A percentile compares a stretch with the other conserved stretches of the same genome.
phyloP scores from a whole-genome alignment of 37 sponge, comb jelly and placozoan species.

The Dysidea cf. avara region DNA sequence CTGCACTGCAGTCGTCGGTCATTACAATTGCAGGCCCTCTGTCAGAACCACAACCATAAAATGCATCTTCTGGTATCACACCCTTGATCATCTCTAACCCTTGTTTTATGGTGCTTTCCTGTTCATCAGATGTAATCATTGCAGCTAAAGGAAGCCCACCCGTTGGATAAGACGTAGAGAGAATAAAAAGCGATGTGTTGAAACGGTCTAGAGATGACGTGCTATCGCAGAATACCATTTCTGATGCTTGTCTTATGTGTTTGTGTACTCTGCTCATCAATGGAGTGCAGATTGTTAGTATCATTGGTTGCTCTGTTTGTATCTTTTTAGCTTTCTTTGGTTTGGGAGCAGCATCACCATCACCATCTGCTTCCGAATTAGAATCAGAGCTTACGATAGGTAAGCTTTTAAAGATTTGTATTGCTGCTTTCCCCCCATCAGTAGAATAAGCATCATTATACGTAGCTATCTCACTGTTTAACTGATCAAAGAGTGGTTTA shows the following conservation, averaged over 20 bases:
- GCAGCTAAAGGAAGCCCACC: slow-evolving; percentile 13
- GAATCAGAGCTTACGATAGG: too few species aligned
- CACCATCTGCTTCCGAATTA: too few species aligned
- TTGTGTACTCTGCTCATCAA: slow-evolving; percentile 13
- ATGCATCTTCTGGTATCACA: slow-evolving; percentile 11
- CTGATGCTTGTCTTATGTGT: slow-evolving; percentile 10
- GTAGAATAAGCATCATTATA: slow-evolving; percentile 12
- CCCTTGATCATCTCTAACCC: slow-evolving; percentile 8
- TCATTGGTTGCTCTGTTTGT: slow-evolving; percentile 1
- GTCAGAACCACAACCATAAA: slow-evolving; percentile 1
- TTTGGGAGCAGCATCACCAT: slow-evolving; percentile 3
- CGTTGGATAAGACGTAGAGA: slow-evolving; percentile 7
- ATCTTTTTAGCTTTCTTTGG: background rate
- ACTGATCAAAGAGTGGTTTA: slow-evolving; percentile 25
- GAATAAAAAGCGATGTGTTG: slow-evolving; percentile 13
- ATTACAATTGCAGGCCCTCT: slow-evolving; percentile 9
- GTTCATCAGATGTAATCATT: slow-evolving; percentile 22
- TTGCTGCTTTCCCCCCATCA: slow-evolving; percentile 10
- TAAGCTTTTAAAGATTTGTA: background rate
- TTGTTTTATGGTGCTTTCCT: slow-evolving; percentile 2
- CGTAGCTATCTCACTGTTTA: slow-evolving; percentile 19
- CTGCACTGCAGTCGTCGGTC: slow-evolving; percentile 33
- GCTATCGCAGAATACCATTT: slow-evolving; percentile 11
- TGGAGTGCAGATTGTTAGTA: slow-evolving; percentile 14
- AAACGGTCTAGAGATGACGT: slow-evolving; percentile 4